Percentiles rank a stretch among this genome's conserved stretches.
Conservation (phyloP, 2,888 invertebrate genomes). For the Chrysolina oricalcia region DNA sequence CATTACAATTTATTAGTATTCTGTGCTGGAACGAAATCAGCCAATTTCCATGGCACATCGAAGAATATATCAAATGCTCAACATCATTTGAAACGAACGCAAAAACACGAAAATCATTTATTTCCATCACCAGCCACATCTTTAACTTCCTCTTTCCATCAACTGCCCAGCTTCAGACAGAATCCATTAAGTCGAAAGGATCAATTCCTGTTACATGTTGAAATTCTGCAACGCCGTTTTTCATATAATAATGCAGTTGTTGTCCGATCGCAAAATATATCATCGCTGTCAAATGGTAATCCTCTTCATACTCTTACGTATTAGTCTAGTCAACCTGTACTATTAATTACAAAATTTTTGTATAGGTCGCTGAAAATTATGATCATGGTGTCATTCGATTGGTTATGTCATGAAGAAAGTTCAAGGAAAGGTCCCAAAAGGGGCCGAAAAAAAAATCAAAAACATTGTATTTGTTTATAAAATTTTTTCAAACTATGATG, state of each 20-base stretch:
- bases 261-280: slow-evolving; percentile 55
- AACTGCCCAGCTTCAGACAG: slow-evolving; percentile 11
- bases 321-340: too few relatives aligned
- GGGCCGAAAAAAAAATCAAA: too few relatives aligned
- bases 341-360: too few relatives aligned
- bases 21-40: neutral
- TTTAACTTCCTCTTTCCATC: slow-evolving; percentile 10
- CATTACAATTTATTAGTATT: neutral
- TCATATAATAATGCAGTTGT: slow-evolving; percentile 48
- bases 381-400: too few relatives aligned
- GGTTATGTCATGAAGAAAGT: too few relatives aligned
- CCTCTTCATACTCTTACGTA: slow-evolving; percentile 49
- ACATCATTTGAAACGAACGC: neutral
- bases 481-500: too few relatives aligned
- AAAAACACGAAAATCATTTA: slow-evolving; percentile 10
- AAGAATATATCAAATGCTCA: neutral
- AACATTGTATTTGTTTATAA: too few relatives aligned
- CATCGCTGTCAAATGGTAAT: slow-evolving; percentile 55
- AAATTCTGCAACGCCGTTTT: slow-evolving; percentile 29
- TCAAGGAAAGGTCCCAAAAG: too few relatives aligned
- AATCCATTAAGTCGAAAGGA: slow-evolving; percentile 25
- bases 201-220: slow-evolving; percentile 13
- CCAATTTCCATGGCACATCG: neutral
- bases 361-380: too few relatives aligned
- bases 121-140: slow-evolving; percentile 19